Evolutionary conservation across 2,113 vertebrate genomes (phyloP), one percentile per base, ranked within the genome.

Genomic region (Nymphicus hollandicus): DNA sequence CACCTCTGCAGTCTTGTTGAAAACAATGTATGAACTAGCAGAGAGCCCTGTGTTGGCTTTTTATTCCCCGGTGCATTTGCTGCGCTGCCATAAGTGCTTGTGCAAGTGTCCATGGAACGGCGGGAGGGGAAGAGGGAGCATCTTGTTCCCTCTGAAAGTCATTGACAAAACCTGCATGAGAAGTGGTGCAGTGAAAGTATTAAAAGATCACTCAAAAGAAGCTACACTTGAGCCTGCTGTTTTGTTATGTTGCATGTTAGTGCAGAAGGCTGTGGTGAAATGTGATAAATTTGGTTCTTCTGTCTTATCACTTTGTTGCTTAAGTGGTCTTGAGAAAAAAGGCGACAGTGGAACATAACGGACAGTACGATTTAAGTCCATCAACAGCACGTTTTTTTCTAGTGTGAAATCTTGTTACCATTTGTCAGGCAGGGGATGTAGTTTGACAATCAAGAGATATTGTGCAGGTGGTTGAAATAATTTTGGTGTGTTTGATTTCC

Each of bases 1-100:
- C 94, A 96, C 96, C 94, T 97, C 91, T 97, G 89, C 95, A 86
- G 95, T 93, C 91, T 89, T 25, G 89, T 77, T 89, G 94, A 58
- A 55, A 89, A 73, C 96, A 94, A 93, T 91, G 76, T 86, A 95
- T 94, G 89, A 95, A 86, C 66, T 33, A 86, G 78, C 85, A 70
- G 81, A 72, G 77, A 1, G 64, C 85, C 91, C 91, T 37, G 69
- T 25, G 70, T 46, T 88, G 94, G 68, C 95, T 96, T 82, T 63
- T 39, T 81, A 93, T 91, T 86, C 96, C 96, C 96, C 0, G 0
- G 79, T 85, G 95, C 50, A 11, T 96, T 90, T 81, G 60, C 87
- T 77, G 63, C 18, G 74, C 84, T 94, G 91, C 91, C 58, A 7
- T 61, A 29, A 41, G 86, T 87, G 87, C 58, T 46, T 46, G 71